phyloP scores from a whole-genome alignment of 37 sponge, comb jelly and placozoan genomes.

The Cliona cf. orientalis region DNA sequence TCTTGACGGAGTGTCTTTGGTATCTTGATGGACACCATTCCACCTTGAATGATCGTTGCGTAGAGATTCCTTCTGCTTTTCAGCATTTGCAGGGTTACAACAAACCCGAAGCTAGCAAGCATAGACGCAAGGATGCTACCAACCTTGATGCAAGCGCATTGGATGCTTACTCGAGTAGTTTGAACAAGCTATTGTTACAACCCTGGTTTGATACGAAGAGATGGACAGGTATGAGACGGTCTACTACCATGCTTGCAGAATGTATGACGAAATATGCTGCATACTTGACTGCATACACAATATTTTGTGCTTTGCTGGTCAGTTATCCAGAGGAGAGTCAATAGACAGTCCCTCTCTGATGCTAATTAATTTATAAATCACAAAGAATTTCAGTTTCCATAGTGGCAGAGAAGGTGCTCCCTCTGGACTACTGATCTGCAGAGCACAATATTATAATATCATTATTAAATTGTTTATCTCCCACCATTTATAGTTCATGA shows the following conservation, averaged over 20 bases:
- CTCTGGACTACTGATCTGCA: not conserved
- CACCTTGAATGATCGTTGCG: not conserved
- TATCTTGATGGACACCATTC: not conserved
- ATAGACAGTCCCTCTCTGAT: not conserved
- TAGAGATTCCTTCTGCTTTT: not conserved
- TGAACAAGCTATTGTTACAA: not conserved
- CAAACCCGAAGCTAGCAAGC: not conserved
- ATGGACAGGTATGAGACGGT: not conserved
- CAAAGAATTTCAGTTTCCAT: too few species aligned
- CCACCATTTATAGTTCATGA: not conserved
- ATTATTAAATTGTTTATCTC: not conserved
- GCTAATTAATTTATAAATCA: too few species aligned
- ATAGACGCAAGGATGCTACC: not conserved
- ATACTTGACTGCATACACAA: not conserved
- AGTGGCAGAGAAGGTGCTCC: too few species aligned
- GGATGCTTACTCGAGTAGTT: not conserved
- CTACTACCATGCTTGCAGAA: not conserved
- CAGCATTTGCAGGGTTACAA: not conserved
- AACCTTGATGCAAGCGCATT: not conserved
- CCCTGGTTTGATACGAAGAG: not conserved
- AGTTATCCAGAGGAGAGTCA: not conserved
- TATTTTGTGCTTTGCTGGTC: not conserved
- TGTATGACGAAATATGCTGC: not conserved
- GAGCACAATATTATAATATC: not conserved
- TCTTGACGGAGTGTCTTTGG: not conserved